These are phyloP conservation scores for Palaemon carinicauda DNA, from an alignment of 1,140 invertebrate species.

Conservation along the genomic window DNA sequence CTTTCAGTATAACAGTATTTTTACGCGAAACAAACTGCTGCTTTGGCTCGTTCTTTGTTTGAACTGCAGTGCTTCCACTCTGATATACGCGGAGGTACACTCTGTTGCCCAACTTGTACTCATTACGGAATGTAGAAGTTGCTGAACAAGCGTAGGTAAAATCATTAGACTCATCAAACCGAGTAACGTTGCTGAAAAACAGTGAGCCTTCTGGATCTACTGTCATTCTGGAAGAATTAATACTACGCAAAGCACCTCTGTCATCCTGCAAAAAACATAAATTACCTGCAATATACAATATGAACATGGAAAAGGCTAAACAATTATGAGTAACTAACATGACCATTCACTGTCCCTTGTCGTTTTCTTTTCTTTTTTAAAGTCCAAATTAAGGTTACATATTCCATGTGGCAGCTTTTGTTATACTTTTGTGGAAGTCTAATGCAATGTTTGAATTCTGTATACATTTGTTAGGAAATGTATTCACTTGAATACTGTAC, in stretches of 20 bases:
- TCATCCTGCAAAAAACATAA: conserved; percentile 67
- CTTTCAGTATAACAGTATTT: conserved; percentile 83
- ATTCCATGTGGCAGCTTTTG: too few species aligned
- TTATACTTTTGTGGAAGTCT: too few species aligned
- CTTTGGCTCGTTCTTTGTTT: conserved; percentile 79
- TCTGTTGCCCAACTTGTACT: conserved; percentile 89
- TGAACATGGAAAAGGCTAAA: too few species aligned
- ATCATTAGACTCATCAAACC: conserved; percentile 80
- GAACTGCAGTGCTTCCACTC: conserved; percentile 74
- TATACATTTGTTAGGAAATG: too few species aligned
- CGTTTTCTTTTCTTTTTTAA: too few species aligned
- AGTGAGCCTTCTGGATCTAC: conserved; percentile 92
- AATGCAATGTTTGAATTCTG: too few species aligned
- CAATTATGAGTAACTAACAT: too few species aligned
- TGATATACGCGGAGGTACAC: conserved; percentile 79
- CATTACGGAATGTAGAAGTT: conserved; percentile 83
- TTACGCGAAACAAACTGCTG: conserved; percentile 85
- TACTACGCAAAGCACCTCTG: conserved; percentile 81
- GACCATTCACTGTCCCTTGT: too few species aligned
- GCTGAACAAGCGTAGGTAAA: conserved; percentile 90
- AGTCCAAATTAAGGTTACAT: too few species aligned
- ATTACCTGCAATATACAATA: background rate
- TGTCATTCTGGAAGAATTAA: conserved; percentile 92
- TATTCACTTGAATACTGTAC: too few species aligned
- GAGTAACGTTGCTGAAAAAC: conserved; percentile 93